These are phyloP conservation scores for Enoplosus armatus DNA, from an alignment of 2,797 vertebrate genomes.

Conservation along the genomic window DNA sequence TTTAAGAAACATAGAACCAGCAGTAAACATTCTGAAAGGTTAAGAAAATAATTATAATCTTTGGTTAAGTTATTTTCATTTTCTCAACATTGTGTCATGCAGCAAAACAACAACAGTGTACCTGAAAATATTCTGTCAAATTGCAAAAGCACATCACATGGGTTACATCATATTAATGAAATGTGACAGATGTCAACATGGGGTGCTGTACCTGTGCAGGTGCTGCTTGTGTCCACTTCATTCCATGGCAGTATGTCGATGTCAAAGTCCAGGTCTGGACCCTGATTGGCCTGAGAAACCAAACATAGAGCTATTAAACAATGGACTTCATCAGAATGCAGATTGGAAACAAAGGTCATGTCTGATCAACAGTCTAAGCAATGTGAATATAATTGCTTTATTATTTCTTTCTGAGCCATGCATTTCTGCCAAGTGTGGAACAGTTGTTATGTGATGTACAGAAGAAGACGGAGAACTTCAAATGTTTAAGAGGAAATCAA, in stretches of 20 bases:
- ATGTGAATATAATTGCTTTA: background rate
- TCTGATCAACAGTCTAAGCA: background rate
- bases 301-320: constrained; percentile 28
- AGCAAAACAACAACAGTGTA: background rate
- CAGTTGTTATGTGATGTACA: background rate
- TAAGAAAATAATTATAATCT: background rate
- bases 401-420: background rate
- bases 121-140: background rate
- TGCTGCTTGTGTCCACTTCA: constrained; percentile 79
- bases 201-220: constrained; percentile 83
- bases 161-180: background rate
- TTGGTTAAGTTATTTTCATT: background rate
- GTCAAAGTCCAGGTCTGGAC: constrained; percentile 90
- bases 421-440: background rate
- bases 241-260: constrained; percentile 90
- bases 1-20: background rate
- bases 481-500: background rate
- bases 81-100: too few relatives aligned
- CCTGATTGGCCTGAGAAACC: constrained; percentile 83
- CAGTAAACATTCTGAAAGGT: background rate
- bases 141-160: background rate
- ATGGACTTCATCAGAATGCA: background rate
- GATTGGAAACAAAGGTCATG: background rate
- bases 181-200: background rate
- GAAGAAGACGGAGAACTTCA: background rate